Conservation (phyloP, 23 tunicate species). For the Halocynthia aurantium region DNA sequence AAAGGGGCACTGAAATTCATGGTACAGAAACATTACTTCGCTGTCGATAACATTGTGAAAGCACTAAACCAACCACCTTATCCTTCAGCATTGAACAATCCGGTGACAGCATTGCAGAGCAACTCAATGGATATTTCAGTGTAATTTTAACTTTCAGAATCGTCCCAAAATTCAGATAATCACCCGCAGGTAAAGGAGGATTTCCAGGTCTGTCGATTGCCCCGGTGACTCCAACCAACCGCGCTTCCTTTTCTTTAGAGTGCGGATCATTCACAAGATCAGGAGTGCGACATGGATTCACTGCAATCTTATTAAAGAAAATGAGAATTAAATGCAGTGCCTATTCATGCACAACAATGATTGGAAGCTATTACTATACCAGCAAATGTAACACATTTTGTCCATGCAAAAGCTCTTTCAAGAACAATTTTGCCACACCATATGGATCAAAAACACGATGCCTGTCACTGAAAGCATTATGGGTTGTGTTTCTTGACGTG, state of each 20-base stretch:
- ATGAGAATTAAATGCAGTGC: too few relatives aligned
- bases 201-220: conserved; percentile 66
- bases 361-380: too few relatives aligned
- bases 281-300: conserved; percentile 63
- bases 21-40: background rate
- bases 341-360: too few relatives aligned
- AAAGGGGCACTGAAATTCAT: conserved; percentile 23
- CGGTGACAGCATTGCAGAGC: too few relatives aligned
- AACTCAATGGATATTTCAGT: conserved; percentile 32
- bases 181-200: conserved; percentile 65
- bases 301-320: conserved; percentile 26
- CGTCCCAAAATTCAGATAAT: conserved; percentile 62
- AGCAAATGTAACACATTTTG: background rate
- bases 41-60: too few relatives aligned
- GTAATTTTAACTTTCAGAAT: conserved; percentile 41
- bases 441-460: conserved; percentile 67
- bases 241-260: conserved; percentile 9
- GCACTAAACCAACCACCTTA: too few relatives aligned
- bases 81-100: too few relatives aligned
- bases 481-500: conserved; percentile 59
- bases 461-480: conserved; percentile 56
- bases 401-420: conserved; percentile 63
- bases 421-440: conserved; percentile 61
- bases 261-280: conserved; percentile 35
- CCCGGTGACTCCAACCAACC: conserved; percentile 69